phyloP scores from a whole-genome alignment of 2,797 vertebrate species.

The Catharus ustulatus region DNA sequence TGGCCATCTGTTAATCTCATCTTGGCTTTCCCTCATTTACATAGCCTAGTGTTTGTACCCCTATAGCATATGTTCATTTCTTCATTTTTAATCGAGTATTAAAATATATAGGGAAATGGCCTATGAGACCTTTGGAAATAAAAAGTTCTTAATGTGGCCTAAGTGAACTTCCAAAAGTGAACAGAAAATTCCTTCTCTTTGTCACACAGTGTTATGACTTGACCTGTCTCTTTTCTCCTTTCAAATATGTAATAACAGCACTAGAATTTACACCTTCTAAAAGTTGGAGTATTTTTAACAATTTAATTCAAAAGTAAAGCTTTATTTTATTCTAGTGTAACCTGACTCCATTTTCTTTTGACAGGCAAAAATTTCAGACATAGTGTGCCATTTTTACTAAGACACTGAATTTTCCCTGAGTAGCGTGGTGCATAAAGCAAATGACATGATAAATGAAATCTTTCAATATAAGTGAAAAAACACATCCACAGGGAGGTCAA shows the following conservation, averaged over 20 bases:
- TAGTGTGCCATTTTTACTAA: neutral
- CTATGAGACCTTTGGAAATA: neutral
- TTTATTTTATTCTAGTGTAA: neutral
- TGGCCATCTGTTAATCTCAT: slow-evolving; percentile 29
- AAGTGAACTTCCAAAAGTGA: neutral
- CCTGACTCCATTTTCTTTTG: neutral
- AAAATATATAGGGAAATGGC: neutral
- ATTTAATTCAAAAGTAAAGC: neutral
- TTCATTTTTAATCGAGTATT: slow-evolving; percentile 31
- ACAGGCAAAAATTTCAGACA: neutral
- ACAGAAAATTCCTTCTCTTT: neutral
- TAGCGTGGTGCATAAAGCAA: neutral
- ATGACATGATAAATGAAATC: neutral
- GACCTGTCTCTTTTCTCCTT: neutral
- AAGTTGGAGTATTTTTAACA: neutral
- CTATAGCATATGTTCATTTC: neutral
- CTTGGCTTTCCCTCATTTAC: slow-evolving; percentile 8
- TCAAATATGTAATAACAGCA: neutral
- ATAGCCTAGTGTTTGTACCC: neutral
- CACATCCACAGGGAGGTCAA: neutral
- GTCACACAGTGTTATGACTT: neutral
- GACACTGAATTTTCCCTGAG: neutral
- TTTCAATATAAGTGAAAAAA: neutral
- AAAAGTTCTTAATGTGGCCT: neutral
- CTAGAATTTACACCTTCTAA: neutral